phyloP scores from a whole-genome alignment of 1,140 invertebrate genomes.

The Lucilia sericata region DNA sequence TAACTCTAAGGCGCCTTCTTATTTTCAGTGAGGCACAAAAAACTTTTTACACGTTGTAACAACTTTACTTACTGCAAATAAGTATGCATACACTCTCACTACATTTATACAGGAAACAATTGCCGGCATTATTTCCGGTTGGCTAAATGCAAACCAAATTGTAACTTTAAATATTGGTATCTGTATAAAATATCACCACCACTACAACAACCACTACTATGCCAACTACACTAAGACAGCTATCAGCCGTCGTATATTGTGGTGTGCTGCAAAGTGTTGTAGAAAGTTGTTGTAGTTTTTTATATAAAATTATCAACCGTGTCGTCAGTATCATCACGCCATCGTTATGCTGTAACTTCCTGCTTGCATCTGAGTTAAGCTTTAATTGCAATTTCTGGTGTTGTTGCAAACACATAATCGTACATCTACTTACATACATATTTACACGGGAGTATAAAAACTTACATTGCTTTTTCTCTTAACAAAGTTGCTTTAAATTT shows the following conservation, averaged over 20 bases:
- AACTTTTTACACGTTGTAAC: neutral
- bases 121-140: conserved; percentile 43
- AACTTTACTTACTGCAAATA: neutral
- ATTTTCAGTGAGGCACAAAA: no score
- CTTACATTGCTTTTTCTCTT: neutral
- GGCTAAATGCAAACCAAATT: conserved; percentile 37
- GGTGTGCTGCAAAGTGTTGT: conserved; percentile 19
- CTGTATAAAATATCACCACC: neutral
- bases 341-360: conserved; percentile 39
- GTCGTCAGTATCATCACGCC: conserved; percentile 42
- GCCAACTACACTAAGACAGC: neutral
- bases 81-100: neutral
- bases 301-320: conserved; percentile 25
- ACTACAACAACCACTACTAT: neutral
- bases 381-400: conserved; percentile 43
- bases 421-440: neutral
- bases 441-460: neutral
- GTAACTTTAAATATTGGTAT: neutral
- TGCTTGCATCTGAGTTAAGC: conserved; percentile 38
- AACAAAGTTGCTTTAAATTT: conserved; percentile 7
- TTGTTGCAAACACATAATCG: conserved; percentile 21
- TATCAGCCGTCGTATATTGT: neutral
- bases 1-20: no score
- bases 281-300: neutral
- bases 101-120: conserved; percentile 28